A percentile compares a stretch with the other conserved stretches of the same genome.
Evolutionary conservation across 2,113 vertebrate genomes (phyloP).

Genomic region (Phalacrocorax brasilianus): DNA sequence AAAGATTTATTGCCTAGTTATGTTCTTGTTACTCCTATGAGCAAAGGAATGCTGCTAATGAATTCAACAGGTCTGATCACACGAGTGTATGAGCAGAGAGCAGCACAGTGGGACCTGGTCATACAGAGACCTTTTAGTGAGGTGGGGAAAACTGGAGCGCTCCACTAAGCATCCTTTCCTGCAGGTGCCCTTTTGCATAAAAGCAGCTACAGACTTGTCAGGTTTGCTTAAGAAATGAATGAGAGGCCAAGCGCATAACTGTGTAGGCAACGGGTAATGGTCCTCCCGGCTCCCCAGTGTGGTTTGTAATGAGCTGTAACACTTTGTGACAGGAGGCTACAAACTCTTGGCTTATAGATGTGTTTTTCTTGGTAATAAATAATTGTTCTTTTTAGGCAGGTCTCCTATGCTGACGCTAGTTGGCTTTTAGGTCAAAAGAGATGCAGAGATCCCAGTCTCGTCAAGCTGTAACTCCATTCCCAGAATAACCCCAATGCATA

Average conservation of each 20-base stretch:
- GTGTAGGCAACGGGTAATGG: accelerated
- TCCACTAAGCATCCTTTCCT: background rate
- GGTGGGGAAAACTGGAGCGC: background rate
- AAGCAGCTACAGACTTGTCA: background rate
- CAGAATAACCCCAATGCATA: background rate
- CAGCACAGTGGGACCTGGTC: background rate
- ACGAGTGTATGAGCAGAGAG: accelerated
- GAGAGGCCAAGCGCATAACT: background rate
- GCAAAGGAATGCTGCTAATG: background rate
- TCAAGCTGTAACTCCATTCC: background rate
- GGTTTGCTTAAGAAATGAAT: background rate
- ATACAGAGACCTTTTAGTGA: background rate
- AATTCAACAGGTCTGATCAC: background rate
- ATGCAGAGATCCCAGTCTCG: background rate
- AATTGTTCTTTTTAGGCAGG: background rate
- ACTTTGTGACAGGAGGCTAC: background rate
- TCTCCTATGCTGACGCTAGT: background rate
- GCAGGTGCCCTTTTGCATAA: background rate
- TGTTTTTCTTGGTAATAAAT: background rate
- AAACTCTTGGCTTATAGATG: background rate
- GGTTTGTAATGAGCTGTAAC: background rate
- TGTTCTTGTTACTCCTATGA: background rate
- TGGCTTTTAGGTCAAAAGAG: background rate
- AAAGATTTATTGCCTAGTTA: background rate
- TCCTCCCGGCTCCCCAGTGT: background rate